Evolutionary conservation across 2,113 vertebrate genomes (phyloP).

Genomic region (Nycticebus coucang): DNA sequence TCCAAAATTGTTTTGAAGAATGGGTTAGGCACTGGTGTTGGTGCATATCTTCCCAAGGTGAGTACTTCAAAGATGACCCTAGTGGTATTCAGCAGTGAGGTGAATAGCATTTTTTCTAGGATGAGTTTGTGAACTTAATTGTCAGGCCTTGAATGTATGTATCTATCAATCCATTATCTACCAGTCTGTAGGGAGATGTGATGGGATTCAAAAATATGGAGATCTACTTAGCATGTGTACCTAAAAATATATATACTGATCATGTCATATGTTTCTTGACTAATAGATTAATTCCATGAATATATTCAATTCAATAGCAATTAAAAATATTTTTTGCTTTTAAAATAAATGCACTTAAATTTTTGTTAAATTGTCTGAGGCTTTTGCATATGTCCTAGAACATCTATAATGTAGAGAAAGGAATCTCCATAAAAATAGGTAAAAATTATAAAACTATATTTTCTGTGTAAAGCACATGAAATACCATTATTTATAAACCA

Average conservation of each 20-base stretch:
- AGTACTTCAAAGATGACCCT: no score
- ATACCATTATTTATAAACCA: not conserved
- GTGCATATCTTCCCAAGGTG: no score
- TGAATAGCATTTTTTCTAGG: no score
- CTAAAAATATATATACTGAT: not conserved
- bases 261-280: not conserved
- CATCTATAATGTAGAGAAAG: not conserved
- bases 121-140: no score
- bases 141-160: not conserved
- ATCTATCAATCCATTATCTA: not conserved
- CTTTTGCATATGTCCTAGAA: not conserved
- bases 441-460: not conserved
- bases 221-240: not conserved
- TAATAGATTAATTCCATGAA: not conserved
- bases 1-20: no score
- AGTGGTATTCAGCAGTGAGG: no score
- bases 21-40: no score
- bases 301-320: not conserved
- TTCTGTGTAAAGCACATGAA: not conserved
- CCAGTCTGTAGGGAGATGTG: not conserved
- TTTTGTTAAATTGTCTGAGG: not conserved
- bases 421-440: not conserved
- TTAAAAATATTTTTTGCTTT: not conserved
- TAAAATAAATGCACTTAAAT: not conserved
- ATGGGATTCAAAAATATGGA: not conserved